These are phyloP conservation scores for Sorex fumeus DNA, from an alignment of 2,113 vertebrate species.

Conservation along the genomic window DNA sequence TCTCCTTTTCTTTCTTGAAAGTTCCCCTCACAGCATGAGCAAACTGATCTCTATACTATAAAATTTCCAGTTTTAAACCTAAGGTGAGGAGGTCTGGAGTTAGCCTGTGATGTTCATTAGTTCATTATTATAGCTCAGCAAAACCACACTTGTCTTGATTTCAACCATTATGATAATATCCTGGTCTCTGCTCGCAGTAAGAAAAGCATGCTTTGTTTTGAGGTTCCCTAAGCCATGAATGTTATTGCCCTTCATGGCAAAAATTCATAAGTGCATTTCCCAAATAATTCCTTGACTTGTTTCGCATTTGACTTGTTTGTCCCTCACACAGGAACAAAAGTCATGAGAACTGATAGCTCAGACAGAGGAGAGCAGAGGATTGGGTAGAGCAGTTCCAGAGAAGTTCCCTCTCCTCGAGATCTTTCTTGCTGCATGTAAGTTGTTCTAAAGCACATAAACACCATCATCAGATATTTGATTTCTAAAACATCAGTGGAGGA, in stretches of 20 bases:
- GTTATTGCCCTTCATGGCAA: background rate
- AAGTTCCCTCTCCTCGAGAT: background rate
- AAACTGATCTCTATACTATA: background rate
- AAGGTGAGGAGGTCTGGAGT: background rate
- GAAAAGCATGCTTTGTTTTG: background rate
- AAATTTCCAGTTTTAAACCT: background rate
- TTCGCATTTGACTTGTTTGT: background rate
- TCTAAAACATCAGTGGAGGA: constrained; percentile 33
- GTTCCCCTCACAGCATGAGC: too few relatives aligned
- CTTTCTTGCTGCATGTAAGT: background rate
- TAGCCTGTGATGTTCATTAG: background rate
- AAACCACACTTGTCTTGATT: background rate
- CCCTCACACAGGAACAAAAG: background rate
- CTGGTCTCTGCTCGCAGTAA: background rate
- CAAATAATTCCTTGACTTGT: background rate
- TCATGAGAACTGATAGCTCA: background rate
- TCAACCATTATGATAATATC: background rate
- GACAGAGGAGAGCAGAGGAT: too few relatives aligned
- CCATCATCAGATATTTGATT: background rate
- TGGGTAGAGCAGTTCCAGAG: background rate
- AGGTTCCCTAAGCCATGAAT: too few relatives aligned
- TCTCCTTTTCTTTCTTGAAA: background rate
- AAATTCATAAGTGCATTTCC: background rate
- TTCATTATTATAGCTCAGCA: background rate
- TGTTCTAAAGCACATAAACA: background rate